Conservation (phyloP, 1,140 invertebrate species). For the Penaeus japonicus region DNA sequence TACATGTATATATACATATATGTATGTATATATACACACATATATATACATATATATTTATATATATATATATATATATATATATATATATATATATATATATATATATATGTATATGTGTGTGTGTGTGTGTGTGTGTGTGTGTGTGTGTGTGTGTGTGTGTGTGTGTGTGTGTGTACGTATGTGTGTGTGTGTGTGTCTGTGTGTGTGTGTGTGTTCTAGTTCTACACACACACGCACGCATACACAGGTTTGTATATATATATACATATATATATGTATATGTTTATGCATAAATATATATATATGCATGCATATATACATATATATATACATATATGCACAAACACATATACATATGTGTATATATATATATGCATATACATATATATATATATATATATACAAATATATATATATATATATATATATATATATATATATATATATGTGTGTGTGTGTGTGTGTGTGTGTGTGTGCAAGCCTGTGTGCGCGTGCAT, state of each 20-base stretch:
- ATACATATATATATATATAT: conserved; percentile 9
- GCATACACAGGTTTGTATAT: no score
- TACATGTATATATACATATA: neutral
- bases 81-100: neutral
- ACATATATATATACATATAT: conserved; percentile 6
- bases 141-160: no score
- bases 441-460: neutral
- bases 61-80: neutral
- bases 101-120: neutral
- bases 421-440: neutral
- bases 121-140: no score
- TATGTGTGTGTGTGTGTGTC: no score
- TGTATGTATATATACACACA: neutral
- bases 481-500: no score
- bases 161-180: no score
- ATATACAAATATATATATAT: neutral
- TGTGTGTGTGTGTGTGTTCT: no score
- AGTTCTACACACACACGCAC: no score
- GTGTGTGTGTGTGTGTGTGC: no score
- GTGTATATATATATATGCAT: neutral
- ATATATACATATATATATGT: neutral
- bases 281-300: neutral
- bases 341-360: neutral
- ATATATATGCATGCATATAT: neutral
- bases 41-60: neutral